These are phyloP conservation scores for Clarias batrachus DNA, from an alignment of 2,113 vertebrate genomes.

Conservation along the genomic window DNA sequence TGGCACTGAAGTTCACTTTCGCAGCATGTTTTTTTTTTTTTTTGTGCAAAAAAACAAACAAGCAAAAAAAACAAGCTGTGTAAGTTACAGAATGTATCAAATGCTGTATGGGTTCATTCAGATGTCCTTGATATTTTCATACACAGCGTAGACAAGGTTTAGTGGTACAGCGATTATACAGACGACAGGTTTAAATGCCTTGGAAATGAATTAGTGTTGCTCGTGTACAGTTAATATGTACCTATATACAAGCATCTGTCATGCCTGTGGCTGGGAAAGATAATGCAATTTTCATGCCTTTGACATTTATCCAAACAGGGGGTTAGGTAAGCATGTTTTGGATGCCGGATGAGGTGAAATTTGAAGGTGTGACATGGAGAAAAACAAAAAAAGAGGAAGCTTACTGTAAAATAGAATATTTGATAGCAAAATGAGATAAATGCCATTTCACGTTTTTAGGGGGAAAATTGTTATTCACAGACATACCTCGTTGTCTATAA, in stretches of 20 bases:
- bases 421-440: no score
- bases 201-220: slow-evolving; percentile 35
- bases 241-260: slow-evolving; percentile 30
- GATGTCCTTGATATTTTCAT: slow-evolving; percentile 25
- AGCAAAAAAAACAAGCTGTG: neutral
- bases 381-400: neutral
- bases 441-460: no score
- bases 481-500: no score
- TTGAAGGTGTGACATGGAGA: neutral
- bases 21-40: neutral
- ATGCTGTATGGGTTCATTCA: neutral
- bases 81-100: neutral
- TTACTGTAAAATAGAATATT: neutral
- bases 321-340: neutral
- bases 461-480: no score
- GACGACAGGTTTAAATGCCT: slow-evolving; percentile 24
- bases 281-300: slow-evolving; percentile 5
- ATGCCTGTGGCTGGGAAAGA: slow-evolving; percentile 14
- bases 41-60: neutral
- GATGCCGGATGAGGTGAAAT: slow-evolving; percentile 5
- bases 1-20: neutral
- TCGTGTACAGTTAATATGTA: slow-evolving; percentile 25
- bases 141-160: neutral
- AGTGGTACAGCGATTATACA: slow-evolving; percentile 33
- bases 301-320: neutral